Evolutionary conservation across 2,113 vertebrate species (phyloP), one percentile per base, ranked within the genome.

Genomic region (Vulpes ferrilata): DNA sequence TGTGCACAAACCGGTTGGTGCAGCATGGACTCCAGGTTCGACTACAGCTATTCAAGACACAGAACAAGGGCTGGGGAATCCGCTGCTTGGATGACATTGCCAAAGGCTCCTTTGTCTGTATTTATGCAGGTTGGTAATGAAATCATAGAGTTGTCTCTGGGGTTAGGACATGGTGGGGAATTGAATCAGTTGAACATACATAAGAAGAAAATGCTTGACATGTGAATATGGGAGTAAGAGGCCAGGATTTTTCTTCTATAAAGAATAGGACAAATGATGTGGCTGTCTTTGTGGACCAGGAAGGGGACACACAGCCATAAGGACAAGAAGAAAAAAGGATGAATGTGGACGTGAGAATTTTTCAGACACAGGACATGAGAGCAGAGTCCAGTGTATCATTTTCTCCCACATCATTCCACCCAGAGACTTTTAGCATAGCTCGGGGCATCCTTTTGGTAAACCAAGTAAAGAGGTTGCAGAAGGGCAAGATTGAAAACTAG

Each of bases 61-160:
- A 99, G 98, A 99, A 99, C 99, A 99, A 99, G 94, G 99, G 99
- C 38, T 99, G 99, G 99, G 99, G 99, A 76, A 99, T 99, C 92
- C 99, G 99, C 86, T 99, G 99, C 98, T 98, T 99, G 25, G 99
- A 99, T 0, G 99, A 99, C 11, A 99, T 99, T 1, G 99, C 99
- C 88, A 99, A 99, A 67, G 99, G 99, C 93, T 99, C 99, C 12
- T 99, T 99, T 6, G 99, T 99, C 96, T 99, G 99, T 98, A 99
- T 99, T 96, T 99, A 99, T 8, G 99, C 99, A 97, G 99, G 99
- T 99, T 98, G 62, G 98, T 98, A 32, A 87, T 51, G 55, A 84
- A 78, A 86, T 30, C 20, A 23, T 55, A 81, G 30, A 25, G 35
- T 65, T 32, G 30, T 20, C 71, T 38, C 35, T 80, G 55, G 27